phyloP scores from a whole-genome alignment of 2,113 vertebrate genomes.

The Terrapene triunguis region DNA sequence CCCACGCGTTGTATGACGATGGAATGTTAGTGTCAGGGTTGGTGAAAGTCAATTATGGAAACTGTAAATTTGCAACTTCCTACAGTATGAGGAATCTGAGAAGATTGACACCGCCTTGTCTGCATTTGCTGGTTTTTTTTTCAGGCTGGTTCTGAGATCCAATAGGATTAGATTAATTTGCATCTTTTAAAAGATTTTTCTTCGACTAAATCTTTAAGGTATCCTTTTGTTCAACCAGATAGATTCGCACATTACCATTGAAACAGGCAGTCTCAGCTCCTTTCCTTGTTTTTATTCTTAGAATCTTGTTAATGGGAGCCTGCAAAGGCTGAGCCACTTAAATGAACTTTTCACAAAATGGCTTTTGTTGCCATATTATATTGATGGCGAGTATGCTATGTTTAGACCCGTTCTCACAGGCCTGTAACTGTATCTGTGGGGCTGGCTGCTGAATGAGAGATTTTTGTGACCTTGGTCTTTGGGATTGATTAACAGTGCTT shows the following conservation, averaged over 20 bases:
- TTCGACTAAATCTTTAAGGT: background rate
- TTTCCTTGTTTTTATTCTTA: background rate
- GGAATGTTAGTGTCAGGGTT: background rate
- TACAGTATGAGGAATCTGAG: accelerated
- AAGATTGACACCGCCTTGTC: accelerated
- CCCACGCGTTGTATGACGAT: background rate
- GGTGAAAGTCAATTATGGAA: background rate
- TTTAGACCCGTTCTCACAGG: background rate
- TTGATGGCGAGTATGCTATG: background rate
- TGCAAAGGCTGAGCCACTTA: background rate
- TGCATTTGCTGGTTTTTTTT: background rate
- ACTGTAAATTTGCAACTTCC: background rate
- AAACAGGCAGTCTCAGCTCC: background rate
- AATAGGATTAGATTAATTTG: background rate
- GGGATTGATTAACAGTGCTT: background rate
- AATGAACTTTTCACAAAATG: background rate
- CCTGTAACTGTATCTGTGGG: background rate
- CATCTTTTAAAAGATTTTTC: background rate
- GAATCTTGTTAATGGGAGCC: background rate
- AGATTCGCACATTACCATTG: background rate
- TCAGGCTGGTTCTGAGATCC: background rate
- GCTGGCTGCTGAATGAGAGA: background rate
- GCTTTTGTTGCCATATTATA: background rate
- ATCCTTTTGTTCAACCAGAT: background rate
- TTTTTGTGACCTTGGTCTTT: background rate